Conservation (phyloP, 2,888 invertebrate species). For the Venusia cambrica region DNA sequence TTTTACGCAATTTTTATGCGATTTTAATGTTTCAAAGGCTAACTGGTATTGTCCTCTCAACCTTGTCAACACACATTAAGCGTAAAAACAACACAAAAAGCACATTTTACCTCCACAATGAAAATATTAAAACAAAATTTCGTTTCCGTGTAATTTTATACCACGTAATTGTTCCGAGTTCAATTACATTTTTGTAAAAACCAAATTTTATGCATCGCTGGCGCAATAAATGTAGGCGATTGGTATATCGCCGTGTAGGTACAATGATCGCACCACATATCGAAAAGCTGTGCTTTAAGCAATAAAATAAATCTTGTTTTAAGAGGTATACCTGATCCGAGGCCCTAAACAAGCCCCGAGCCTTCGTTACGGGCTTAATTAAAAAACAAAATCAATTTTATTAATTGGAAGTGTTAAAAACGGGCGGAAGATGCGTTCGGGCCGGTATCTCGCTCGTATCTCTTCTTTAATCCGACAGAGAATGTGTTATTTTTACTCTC, state of each 20-base stretch:
- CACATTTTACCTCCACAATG: conserved; percentile 19
- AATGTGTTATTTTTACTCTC: conserved; percentile 81
- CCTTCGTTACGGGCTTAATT: conserved; percentile 76
- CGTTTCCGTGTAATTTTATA: conserved; percentile 52
- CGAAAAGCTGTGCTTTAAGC: conserved; percentile 67
- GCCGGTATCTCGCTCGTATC: conserved; percentile 74
- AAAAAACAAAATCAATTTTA: conserved; percentile 82
- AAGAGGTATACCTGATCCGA: conserved; percentile 71
- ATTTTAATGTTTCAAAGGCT: too few species aligned
- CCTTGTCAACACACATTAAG: conserved; percentile 1
- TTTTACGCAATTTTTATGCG: too few species aligned
- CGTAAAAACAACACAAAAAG: conserved; percentile 9
- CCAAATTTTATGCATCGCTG: conserved; percentile 53
- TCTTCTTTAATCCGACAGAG: conserved; percentile 78
- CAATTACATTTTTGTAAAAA: conserved; percentile 54
- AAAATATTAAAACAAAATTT: conserved; percentile 42
- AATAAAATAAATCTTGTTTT: conserved; percentile 77
- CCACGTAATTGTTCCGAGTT: conserved; percentile 46
- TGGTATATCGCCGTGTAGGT: conserved; percentile 46
- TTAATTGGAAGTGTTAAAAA: conserved; percentile 81
- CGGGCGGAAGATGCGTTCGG: conserved; percentile 74
- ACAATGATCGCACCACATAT: conserved; percentile 45
- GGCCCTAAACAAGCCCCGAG: conserved; percentile 64
- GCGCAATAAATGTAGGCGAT: conserved; percentile 58
- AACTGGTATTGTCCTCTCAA: too few species aligned